Evolutionary conservation across 2,797 vertebrate genomes (phyloP).

Genomic region (Chromobotia macracanthus): DNA sequence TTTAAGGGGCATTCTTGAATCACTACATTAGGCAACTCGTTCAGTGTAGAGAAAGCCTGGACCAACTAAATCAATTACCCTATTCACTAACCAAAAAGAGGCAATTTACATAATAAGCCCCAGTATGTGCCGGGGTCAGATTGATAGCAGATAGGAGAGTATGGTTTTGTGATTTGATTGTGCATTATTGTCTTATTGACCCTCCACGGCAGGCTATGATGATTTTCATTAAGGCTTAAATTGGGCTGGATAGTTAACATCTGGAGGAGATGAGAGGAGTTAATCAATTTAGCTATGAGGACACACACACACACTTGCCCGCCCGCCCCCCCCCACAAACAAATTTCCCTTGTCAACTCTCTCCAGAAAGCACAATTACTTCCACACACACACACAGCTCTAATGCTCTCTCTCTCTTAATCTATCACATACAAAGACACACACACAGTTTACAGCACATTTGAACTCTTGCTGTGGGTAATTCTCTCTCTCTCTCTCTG

Average conservation of each 20-base stretch:
- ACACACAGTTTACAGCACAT: slow-evolving; percentile 32
- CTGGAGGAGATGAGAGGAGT: slow-evolving; percentile 55
- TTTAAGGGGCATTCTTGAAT: slow-evolving; percentile 3
- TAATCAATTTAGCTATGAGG: slow-evolving; percentile 51
- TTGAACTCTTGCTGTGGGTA: slow-evolving; percentile 72
- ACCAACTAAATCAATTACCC: slow-evolving; percentile 51
- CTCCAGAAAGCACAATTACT: slow-evolving; percentile 41
- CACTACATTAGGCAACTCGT: slow-evolving; percentile 23
- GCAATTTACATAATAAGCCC: slow-evolving; percentile 44
- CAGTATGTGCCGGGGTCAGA: slow-evolving; percentile 19
- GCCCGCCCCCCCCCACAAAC: neutral
- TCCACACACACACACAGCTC: slow-evolving; percentile 15
- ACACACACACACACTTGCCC: neutral
- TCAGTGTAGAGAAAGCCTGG: slow-evolving; percentile 10
- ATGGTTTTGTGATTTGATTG: slow-evolving; percentile 51
- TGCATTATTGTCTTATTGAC: slow-evolving; percentile 51
- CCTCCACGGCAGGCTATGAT: slow-evolving; percentile 41
- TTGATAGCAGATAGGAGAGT: slow-evolving; percentile 23
- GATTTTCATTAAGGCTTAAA: slow-evolving; percentile 51
- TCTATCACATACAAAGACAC: slow-evolving; percentile 23
- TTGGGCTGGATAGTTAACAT: slow-evolving; percentile 53
- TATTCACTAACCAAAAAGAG: slow-evolving; percentile 49
- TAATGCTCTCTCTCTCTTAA: slow-evolving; percentile 5
- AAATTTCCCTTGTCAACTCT: slow-evolving; percentile 27
- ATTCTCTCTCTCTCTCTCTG: slow-evolving; percentile 74